Conservation (phyloP, 2,113 vertebrate genomes). For the Misgurnus anguillicaudatus region DNA sequence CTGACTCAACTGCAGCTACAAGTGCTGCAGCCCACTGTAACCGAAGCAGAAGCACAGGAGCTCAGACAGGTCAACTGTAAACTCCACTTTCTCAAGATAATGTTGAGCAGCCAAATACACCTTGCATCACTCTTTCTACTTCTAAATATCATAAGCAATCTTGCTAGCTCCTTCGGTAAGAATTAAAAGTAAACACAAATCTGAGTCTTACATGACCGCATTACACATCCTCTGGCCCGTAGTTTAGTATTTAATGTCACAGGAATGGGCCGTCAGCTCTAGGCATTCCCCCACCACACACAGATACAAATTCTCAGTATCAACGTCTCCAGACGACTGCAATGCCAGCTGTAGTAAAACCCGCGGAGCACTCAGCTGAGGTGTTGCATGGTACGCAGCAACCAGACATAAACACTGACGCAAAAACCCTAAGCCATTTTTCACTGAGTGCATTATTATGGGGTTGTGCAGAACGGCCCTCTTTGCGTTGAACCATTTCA, state of each 20-base stretch:
- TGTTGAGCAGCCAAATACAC: no score
- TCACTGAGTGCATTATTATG: slow-evolving; percentile 48
- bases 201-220: neutral
- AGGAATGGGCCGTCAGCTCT: neutral
- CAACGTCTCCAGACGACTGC: slow-evolving; percentile 51
- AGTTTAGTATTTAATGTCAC: neutral
- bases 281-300: slow-evolving; percentile 4
- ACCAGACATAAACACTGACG: slow-evolving; percentile 62
- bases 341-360: slow-evolving; percentile 43
- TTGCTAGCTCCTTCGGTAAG: no score
- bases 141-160: no score
- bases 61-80: slow-evolving; percentile 80
- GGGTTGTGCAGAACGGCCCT: slow-evolving; percentile 45
- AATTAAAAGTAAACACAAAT: no score
- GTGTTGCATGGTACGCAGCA: slow-evolving; percentile 64
- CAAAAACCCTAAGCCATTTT: slow-evolving; percentile 55
- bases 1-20: slow-evolving; percentile 77
- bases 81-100: no score
- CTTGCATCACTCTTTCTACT: no score
- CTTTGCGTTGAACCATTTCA: slow-evolving; percentile 49
- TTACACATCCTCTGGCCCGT: neutral
- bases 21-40: slow-evolving; percentile 71
- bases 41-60: slow-evolving; percentile 84
- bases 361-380: slow-evolving; percentile 46
- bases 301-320: slow-evolving; percentile 45